Base-by-base conservation (phyloP, 1,140 invertebrate species). In the Adelges cooleyi region DNA sequence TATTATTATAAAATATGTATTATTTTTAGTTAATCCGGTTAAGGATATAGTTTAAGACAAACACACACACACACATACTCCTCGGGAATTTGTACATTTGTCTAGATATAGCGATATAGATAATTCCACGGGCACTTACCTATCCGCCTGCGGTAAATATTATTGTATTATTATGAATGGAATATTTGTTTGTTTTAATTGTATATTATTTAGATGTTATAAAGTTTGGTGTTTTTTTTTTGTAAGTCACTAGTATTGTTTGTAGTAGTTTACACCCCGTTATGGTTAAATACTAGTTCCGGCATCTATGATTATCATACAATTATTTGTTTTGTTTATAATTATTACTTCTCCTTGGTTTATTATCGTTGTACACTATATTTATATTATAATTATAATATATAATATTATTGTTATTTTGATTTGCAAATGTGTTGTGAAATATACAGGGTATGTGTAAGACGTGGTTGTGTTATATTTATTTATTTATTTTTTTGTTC, bases 371-470 rank as follows among this genome's bases (percentile, higher is more conserved):
- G 23, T 13, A 62, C 54, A 62, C 54, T 62, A 62, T 62, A 44
- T n/a, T n/a, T n/a, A n/a, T n/a, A n/a, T n/a, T n/a, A n/a, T n/a
- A n/a, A n/a, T n/a, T n/a, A n/a, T n/a, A n/a, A n/a, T n/a, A n/a
- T n/a, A n/a, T n/a, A n/a, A n/a, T 33, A 33, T 6, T 33, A 5
- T 33, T 33, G 29, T 33, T 33, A 40, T 62, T 62, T 62, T 46
- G 54, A 62, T 62, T 62, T 62, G 54, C 54, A 62, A n/a, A 62
- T 27, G 40, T 29, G 54, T 62, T 62, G 54, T 62, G 54, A 62
- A 62, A 62, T 62, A 62, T 62, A 62, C 54, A 62, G 54, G 54
- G 54, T 62, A 62, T 62, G 54, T 48, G 22, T 62, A 62, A 44
- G 44, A 15, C 13, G 20, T 20, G n/a, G 15, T 23, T 8, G 25